Evolutionary conservation across 2,888 invertebrate species (phyloP).

Genomic region (Sericinus montela): DNA sequence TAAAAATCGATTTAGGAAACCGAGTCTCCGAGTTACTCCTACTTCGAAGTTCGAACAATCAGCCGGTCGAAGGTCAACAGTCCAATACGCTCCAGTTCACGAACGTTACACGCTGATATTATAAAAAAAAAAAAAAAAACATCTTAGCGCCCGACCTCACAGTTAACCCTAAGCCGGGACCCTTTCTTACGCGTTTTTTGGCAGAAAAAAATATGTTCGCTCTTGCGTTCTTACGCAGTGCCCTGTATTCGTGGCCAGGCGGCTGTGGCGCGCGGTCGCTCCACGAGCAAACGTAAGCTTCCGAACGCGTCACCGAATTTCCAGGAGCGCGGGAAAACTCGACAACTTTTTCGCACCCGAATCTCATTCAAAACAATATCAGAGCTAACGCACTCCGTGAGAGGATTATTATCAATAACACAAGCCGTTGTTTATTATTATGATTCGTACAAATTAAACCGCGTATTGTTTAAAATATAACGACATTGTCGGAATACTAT

Average conservation of each 20-base stretch:
- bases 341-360: conserved; percentile 33
- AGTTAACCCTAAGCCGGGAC: conserved; percentile 68
- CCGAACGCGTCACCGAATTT: conserved; percentile 37
- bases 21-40: no score
- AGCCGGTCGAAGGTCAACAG: conserved; percentile 19
- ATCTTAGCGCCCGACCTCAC: conserved; percentile 45
- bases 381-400: conserved; percentile 34
- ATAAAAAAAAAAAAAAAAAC: conserved; percentile 12
- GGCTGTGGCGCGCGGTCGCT: conserved; percentile 68
- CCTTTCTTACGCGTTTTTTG: conserved; percentile 67
- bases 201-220: conserved; percentile 59
- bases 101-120: conserved; percentile 11
- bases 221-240: conserved; percentile 42
- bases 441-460: conserved; percentile 62
- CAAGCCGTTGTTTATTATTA: conserved; percentile 62
- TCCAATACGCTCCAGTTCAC: conserved; percentile 15
- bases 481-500: conserved; percentile 68
- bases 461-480: conserved; percentile 68
- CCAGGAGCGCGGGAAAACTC: conserved; percentile 71
- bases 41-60: conserved; percentile 5
- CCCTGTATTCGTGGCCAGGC: conserved; percentile 65
- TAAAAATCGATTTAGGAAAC: conserved; percentile 1
- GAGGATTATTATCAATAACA: conserved; percentile 53
- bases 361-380: conserved; percentile 34
- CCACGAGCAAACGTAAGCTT: conserved; percentile 33